Percentiles rank a stretch among this genome's conserved stretches.
These are phyloP conservation scores for Drosophila ohnishii DNA, from an alignment of 1,140 invertebrate species.

Conservation along the genomic window DNA sequence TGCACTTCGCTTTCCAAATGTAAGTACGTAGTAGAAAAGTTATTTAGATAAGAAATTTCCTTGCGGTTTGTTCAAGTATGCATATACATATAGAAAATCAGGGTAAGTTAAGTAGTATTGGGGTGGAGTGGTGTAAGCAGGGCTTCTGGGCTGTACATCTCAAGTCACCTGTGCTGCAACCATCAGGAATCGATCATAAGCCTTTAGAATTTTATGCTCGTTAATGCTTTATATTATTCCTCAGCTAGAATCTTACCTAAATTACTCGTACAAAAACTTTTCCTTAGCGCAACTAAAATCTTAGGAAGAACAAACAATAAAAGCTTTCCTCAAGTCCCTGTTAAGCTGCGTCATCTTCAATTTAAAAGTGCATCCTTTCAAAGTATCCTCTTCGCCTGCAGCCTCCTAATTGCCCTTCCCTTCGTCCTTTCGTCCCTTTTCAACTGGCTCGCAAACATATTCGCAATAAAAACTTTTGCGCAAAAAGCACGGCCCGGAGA, in stretches of 20 bases:
- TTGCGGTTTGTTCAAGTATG: slow-evolving; percentile 33
- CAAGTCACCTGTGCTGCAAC: neutral
- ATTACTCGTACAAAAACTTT: neutral
- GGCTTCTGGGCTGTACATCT: slow-evolving; percentile 22
- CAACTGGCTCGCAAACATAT: slow-evolving; percentile 29
- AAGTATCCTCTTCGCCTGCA: slow-evolving; percentile 5
- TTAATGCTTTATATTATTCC: no score
- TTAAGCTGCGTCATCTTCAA: slow-evolving; percentile 25
- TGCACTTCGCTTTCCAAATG: slow-evolving; percentile 60
- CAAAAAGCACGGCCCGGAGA: slow-evolving; percentile 22
- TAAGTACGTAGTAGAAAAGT: slow-evolving; percentile 57
- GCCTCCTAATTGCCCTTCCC: slow-evolving; percentile 34
- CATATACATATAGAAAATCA: slow-evolving; percentile 34
- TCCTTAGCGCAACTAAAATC: neutral
- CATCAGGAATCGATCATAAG: neutral
- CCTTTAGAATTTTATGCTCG: neutral
- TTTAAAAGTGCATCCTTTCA: slow-evolving; percentile 25
- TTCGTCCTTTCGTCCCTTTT: neutral
- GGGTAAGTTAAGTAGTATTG: slow-evolving; percentile 13
- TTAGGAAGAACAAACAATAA: slow-evolving; percentile 1
- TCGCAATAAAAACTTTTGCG: slow-evolving; percentile 50
- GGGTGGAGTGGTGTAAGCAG: slow-evolving; percentile 16
- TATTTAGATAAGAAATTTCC: slow-evolving; percentile 43
- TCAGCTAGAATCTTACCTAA: neutral
- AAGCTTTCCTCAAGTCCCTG: slow-evolving; percentile 11